Evolutionary conservation across 2,888 invertebrate genomes (phyloP).

Genomic region (Candidula unifasciata): DNA sequence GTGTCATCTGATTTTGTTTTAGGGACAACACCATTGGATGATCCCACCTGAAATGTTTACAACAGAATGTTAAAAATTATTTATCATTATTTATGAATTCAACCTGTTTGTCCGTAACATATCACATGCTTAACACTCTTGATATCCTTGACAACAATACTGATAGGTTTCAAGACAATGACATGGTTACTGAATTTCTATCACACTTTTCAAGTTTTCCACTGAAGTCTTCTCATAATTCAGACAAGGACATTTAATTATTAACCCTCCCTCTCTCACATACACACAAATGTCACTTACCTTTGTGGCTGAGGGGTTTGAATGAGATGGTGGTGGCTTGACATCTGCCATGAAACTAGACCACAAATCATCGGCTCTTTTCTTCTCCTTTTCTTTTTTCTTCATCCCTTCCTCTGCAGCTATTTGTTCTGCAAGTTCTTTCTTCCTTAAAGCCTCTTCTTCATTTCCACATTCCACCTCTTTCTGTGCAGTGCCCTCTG

Average conservation of each 20-base stretch:
- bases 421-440: constrained; percentile 63
- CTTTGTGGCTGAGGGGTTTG: constrained; percentile 10
- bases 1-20: constrained; percentile 1
- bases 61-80: too few relatives aligned
- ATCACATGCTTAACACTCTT: too few relatives aligned
- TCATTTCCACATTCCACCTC: constrained; percentile 5
- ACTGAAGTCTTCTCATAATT: too few relatives aligned
- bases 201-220: too few relatives aligned
- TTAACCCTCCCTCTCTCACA: too few relatives aligned
- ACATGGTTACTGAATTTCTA: too few relatives aligned
- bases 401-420: constrained; percentile 63
- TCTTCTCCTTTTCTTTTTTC: constrained; percentile 73
- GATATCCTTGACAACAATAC: too few relatives aligned
- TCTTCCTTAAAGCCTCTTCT: constrained; percentile 52
- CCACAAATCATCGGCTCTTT: constrained; percentile 75
- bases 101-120: too few relatives aligned
- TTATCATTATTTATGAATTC: background rate
- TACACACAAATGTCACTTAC: background rate
- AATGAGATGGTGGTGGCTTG: constrained; percentile 59
- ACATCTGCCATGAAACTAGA: constrained; percentile 77
- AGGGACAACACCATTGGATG: background rate
- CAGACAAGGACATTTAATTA: too few relatives aligned
- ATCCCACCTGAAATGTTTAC: background rate
- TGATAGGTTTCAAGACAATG: too few relatives aligned
- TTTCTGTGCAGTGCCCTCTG: constrained; percentile 10